Evolutionary conservation across 1,140 invertebrate species (phyloP), one percentile per base, ranked within the genome.

Genomic region (Bombus waltoni): DNA sequence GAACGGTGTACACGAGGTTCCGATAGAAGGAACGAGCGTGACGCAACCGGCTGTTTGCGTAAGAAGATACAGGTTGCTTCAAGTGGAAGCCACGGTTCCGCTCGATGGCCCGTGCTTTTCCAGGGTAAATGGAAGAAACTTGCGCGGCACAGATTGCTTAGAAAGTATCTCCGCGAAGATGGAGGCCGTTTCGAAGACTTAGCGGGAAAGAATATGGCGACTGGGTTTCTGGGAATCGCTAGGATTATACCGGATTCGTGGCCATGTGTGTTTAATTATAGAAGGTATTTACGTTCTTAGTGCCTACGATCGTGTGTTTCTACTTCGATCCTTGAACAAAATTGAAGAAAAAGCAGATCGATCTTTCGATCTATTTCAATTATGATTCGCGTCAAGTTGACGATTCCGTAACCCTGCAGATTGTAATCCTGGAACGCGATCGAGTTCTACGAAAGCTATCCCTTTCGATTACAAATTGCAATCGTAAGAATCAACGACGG

Each of bases 41-140:
- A 89, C 44, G 89, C 81, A 90, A 90, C 76, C 32, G n/a, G 11
- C 59, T 89, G 57, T 91, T 91, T 91, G 70, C 84, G 59, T 66
- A 86, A 85, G 57, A 35, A 87, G 85, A 90, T 90, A 87, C 76
- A 83, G 68, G 38, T 83, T 25, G 62, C 28, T 77, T 35, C 70
- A 35, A 76, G 25, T 68, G 76, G 86, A 87, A 80, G 42, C 62
- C 35, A 15, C 68, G 38, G 28, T 0, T n/a, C 32, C 44, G 32
- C 53, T 32, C 62, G 11, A 22, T 22, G n/a, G 47, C 57, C 38
- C 59, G 22, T 38, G 35, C 75, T 62, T 82, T 70, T 70, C n/a
- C 65, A 66, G 28, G 44, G 42, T 25, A 81, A 75, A 77, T 32
- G 9, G 40, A 62, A 62, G 59, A n/a, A n/a, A 62, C 59, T 62